Percentiles rank a stretch among this genome's conserved stretches.
Evolutionary conservation across 1,140 invertebrate species (phyloP).

Genomic region (Rhyacophila brunnea): DNA sequence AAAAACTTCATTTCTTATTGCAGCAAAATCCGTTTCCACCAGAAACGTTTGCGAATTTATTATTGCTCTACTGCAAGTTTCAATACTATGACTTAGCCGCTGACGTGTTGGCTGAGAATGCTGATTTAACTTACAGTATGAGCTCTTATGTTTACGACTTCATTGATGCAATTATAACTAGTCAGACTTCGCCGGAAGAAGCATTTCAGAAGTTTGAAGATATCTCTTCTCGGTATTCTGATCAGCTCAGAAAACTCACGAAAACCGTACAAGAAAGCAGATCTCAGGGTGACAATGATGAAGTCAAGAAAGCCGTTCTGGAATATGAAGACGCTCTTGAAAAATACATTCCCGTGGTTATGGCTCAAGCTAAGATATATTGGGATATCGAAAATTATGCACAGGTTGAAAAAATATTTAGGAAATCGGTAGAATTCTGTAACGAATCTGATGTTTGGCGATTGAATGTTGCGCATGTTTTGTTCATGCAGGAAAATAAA

Average conservation of each 20-base stretch:
- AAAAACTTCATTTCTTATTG: slow-evolving; percentile 95
- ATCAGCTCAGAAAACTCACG: slow-evolving; percentile 86
- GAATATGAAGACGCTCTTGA: slow-evolving; percentile 93
- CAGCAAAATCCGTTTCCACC: slow-evolving; percentile 96
- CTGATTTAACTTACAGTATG: slow-evolving; percentile 94
- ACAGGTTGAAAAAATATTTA: slow-evolving; percentile 92
- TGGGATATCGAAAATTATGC: slow-evolving; percentile 97
- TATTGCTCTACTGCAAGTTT: slow-evolving; percentile 95
- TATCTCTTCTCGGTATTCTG: slow-evolving; percentile 87
- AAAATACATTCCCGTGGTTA: slow-evolving; percentile 89
- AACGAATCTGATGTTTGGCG: slow-evolving; percentile 97
- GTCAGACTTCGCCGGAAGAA: slow-evolving; percentile 95
- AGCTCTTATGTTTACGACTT: slow-evolving; percentile 88
- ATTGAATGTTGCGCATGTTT: slow-evolving; percentile 95
- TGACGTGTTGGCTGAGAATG: slow-evolving; percentile 97
- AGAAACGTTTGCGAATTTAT: slow-evolving; percentile 95
- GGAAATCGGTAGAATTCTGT: slow-evolving; percentile 97
- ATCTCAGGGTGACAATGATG: slow-evolving; percentile 82
- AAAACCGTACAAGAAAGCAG: slow-evolving; percentile 92
- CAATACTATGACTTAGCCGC: slow-evolving; percentile 97
- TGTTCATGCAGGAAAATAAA: slow-evolving; percentile 99
- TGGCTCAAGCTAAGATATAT: slow-evolving; percentile 99
- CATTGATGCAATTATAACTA: slow-evolving; percentile 93
- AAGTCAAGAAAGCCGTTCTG: slow-evolving; percentile 84
- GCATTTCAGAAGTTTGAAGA: slow-evolving; percentile 97